Conservation (phyloP, 2,113 vertebrate genomes). For the Mus pahari region DNA sequence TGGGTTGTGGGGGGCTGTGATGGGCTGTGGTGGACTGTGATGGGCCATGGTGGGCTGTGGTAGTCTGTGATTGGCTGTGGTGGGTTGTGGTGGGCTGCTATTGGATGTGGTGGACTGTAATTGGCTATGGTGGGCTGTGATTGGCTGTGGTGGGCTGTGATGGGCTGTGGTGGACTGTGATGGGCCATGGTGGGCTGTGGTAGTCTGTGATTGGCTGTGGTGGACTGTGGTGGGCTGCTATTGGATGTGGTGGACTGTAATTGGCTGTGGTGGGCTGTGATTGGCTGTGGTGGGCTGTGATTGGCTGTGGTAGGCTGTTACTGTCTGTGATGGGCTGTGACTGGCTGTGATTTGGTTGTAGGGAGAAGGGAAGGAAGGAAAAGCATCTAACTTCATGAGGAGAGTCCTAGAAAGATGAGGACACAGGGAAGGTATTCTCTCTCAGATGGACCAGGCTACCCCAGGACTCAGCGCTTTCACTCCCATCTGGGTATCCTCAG, state of each 20-base stretch:
- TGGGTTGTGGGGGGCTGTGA: too few species aligned
- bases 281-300: neutral
- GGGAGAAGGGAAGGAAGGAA: neutral
- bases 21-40: too few species aligned
- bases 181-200: neutral
- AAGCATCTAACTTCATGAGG: rapidly evolving
- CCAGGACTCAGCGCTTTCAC: neutral
- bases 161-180: neutral
- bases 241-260: neutral
- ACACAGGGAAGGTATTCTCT: neutral
- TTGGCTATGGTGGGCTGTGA: neutral
- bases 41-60: neutral
- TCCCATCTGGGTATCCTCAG: too few species aligned
- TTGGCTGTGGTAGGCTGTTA: neutral
- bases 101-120: neutral
- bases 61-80: neutral
- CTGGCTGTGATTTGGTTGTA: rapidly evolving
- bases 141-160: neutral
- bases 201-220: neutral
- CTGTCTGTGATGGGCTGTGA: neutral
- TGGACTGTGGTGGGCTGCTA: neutral
- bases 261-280: neutral
- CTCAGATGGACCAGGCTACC: rapidly evolving
- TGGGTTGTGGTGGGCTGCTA: neutral
- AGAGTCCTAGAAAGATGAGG: too few species aligned